Base-by-base conservation (phyloP, 2,113 vertebrate species). In the Chlamydotis undulata region DNA sequence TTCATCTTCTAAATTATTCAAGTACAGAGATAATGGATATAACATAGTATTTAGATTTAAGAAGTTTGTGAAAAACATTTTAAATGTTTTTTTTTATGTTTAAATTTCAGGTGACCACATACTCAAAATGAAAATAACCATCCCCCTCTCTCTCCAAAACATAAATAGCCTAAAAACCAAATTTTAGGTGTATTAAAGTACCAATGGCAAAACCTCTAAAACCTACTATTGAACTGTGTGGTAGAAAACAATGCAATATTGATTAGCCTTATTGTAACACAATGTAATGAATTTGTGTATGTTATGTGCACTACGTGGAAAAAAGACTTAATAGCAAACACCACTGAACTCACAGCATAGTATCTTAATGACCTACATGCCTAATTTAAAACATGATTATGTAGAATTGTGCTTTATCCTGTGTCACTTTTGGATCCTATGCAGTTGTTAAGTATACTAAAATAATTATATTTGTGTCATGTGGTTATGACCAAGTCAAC, bases 401-500 rank as follows among this genome's bases (percentile, higher is more conserved):
- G 47, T 24, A 64, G 28, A 90, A 80, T 19, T 39, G 64, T 52
- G 73, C 35, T 92, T 74, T 84, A 94, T 70, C 53, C 90, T 82
- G 76, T 83, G 69, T 63, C 60, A n/a, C 63, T 47, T 92, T 71
- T 64, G 71, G 69, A 79, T 86, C 49, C 65, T 45, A 64, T 29
- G 83, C 75, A 90, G 63, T 88, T 2, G 0, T 85, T 94, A 90
- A 74, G 52, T n/a, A 64, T 14, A 73, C 49, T 56, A 85, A 87
- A 81, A 93, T 65, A 90, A 92, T 86, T 69, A 29, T 45, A 84
- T 55, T 56, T 85, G 57, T 92, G 69, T 95, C 90, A 87, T 59
- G 63, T 82, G 76, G 76, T 52, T 73, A 53, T 95, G 90, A 96
- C 60, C 53, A 86, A 69, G 49, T 22, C 64, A 84, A 43, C 33